Evolutionary conservation across 2,888 invertebrate genomes (phyloP), one percentile per base, ranked within the genome.

Genomic region (Rhynchonema sp.): DNA sequence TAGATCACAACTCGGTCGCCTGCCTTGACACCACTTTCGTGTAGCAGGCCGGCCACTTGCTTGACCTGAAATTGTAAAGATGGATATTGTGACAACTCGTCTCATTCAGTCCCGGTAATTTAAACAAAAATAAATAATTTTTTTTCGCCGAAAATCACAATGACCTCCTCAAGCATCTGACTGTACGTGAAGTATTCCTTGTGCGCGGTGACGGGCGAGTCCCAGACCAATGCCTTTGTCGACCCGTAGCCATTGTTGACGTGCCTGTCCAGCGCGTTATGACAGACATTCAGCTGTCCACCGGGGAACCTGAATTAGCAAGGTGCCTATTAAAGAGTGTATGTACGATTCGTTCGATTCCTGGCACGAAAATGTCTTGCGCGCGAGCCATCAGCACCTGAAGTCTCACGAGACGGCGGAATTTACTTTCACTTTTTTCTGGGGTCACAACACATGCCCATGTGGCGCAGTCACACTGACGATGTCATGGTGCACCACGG

Each of bases 231-330:
- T 0, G 90, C 91, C 0, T 83, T 78, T 69, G 84, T 83, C 17
- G 82, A 80, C 0, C 88, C 90, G 59, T 65, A 64, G 0, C 90
- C 90, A 0, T 80, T 81, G 9, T 80, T 79, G 3, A 91, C 84
- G 76, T 92, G 91, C 0, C 91, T 81, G 74, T 92, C 92, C 17
- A 92, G 78, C 0, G 89, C 86, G 74, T 92, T 92, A 78, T 89
- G 84, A 70, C 90, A 89, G 0, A 89, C 88, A 68, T 90, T 92
- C 72, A 91, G 74, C 74, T 89, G 84, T 0, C 91, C 92, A 0
- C 88, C 91, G 1, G 82, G 82, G 79, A 84, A 88, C 87, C 87
- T 85, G 26, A 30, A 29, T 13, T 23, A 59, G 13, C 1, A 20
- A 9, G 23, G 1, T 13, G 3, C 46, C 28, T 28, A 9, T 27